These are phyloP conservation scores for Melitaea athalia DNA, from an alignment of 2,888 invertebrate genomes.

Conservation along the genomic window DNA sequence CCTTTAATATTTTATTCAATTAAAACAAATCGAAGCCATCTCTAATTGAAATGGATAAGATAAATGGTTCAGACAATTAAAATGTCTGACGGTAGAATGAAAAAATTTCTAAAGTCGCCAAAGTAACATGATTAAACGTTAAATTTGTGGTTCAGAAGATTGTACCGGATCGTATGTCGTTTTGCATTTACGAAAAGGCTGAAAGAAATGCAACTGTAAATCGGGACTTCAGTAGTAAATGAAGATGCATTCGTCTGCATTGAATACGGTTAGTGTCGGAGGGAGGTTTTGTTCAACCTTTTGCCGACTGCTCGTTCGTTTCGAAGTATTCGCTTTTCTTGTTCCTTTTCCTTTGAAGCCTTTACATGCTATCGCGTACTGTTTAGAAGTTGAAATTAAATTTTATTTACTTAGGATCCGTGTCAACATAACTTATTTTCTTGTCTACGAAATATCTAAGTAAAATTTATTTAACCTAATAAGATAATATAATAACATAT, in stretches of 20 bases:
- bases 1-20: not conserved
- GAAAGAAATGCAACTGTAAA: constrained; percentile 37
- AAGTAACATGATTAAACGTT: constrained; percentile 17
- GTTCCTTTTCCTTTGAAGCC: not conserved
- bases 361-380: not conserved
- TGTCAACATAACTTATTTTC: not conserved
- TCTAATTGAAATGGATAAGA: not conserved
- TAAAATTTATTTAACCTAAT: too few species aligned
- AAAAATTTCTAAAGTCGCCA: not conserved
- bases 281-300: constrained; percentile 44
- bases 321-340: constrained; percentile 28
- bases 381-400: not conserved
- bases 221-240: constrained; percentile 50
- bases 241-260: constrained; percentile 57
- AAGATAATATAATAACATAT: too few species aligned
- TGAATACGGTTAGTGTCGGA: constrained; percentile 47
- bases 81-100: not conserved
- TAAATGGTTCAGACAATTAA: constrained; percentile 7
- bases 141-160: constrained; percentile 12
- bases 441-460: too few species aligned
- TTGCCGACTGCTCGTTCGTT: constrained; percentile 25
- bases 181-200: constrained; percentile 16
- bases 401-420: not conserved
- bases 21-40: not conserved
- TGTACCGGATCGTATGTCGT: constrained; percentile 14